phyloP scores from a whole-genome alignment of 2,888 invertebrate species.

The Melinaea menophilus region DNA sequence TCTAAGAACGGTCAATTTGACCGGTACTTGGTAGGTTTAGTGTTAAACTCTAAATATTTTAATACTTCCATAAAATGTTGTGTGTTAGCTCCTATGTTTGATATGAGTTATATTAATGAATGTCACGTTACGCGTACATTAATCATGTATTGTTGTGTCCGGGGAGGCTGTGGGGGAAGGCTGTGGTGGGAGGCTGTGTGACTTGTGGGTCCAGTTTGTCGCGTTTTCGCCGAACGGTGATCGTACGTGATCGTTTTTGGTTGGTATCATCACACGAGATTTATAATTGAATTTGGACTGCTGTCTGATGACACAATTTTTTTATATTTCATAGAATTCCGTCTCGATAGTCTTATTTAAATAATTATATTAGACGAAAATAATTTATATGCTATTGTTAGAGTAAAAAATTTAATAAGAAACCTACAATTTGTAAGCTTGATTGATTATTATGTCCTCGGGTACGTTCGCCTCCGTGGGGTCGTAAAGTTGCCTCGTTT shows the following conservation, averaged over 20 bases:
- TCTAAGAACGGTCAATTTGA: too few relatives aligned
- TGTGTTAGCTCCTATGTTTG: neutral
- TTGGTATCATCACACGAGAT: conserved; percentile 43
- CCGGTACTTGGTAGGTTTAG: too few relatives aligned
- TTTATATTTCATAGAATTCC: too few relatives aligned
- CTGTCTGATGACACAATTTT: too few relatives aligned
- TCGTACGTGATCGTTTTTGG: conserved; percentile 42
- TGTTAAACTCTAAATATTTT: too few relatives aligned
- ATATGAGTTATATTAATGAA: conserved; percentile 54
- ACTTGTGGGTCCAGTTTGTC: conserved; percentile 16
- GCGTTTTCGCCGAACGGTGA: conserved; percentile 31
- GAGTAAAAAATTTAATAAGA: neutral
- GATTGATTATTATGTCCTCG: conserved; percentile 15
- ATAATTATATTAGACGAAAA: too few relatives aligned
- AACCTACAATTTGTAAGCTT: neutral
- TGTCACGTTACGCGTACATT: conserved; percentile 50
- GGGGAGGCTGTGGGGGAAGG: too few relatives aligned
- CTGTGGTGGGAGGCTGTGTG: conserved; percentile 16
- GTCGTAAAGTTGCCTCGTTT: conserved; percentile 4
- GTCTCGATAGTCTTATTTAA: too few relatives aligned
- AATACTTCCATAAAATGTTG: neutral
- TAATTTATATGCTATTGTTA: too few relatives aligned
- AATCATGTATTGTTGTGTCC: conserved; percentile 56
- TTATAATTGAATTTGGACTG: conserved; percentile 45
- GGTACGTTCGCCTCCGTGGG: conserved; percentile 2